phyloP scores from a whole-genome alignment of 2,113 vertebrate genomes.

The Synodontis membranacea region DNA sequence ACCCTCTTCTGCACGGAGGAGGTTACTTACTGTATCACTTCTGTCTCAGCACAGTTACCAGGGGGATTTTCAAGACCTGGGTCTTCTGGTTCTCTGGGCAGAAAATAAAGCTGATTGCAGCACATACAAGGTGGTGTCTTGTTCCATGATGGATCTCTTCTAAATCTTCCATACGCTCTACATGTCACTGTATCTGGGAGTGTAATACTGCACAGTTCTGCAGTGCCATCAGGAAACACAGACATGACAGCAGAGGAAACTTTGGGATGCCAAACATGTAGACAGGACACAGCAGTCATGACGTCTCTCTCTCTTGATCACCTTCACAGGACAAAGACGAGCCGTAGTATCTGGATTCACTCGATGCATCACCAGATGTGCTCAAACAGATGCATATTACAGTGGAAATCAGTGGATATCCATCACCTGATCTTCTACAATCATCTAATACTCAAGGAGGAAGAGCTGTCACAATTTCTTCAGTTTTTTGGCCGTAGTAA shows the following conservation, averaged over 20 bases:
- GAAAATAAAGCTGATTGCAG: background rate
- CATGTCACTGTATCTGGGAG: background rate
- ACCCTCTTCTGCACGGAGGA: background rate
- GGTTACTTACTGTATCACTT: conserved; percentile 5
- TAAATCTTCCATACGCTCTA: background rate
- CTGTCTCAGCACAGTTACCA: conserved; percentile 21
- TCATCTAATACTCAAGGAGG: no score
- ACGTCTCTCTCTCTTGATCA: background rate
- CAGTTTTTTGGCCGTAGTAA: background rate
- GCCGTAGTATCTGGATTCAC: background rate
- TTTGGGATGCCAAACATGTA: background rate
- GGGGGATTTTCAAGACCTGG: background rate
- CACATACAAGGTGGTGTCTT: background rate
- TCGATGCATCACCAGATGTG: no score
- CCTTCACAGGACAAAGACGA: background rate
- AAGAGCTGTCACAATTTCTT: background rate
- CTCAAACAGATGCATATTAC: background rate
- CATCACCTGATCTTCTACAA: background rate
- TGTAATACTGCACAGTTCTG: background rate
- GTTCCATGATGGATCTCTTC: fast-evolving
- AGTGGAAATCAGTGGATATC: background rate
- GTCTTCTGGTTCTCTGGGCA: background rate
- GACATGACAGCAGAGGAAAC: conserved; percentile 8
- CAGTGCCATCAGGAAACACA: background rate
- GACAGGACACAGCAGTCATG: conserved; percentile 24